Conservation (phyloP, 2,113 vertebrate species). For the Opisthocomus hoazin region DNA sequence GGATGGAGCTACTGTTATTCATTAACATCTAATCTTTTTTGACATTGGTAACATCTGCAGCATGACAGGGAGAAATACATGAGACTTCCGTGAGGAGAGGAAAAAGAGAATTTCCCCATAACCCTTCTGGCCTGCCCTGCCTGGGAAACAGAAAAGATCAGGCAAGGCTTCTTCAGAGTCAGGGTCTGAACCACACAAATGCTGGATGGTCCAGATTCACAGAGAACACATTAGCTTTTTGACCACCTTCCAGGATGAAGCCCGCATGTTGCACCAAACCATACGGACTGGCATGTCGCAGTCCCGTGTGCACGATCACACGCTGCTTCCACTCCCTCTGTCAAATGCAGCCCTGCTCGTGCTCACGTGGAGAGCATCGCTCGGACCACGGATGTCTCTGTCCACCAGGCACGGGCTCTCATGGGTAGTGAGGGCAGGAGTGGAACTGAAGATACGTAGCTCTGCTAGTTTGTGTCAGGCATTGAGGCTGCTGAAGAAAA, state of each 20-base stretch:
- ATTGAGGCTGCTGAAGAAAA: neutral
- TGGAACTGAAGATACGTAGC: neutral
- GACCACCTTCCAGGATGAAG: neutral
- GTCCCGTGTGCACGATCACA: no score
- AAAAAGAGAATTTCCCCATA: neutral
- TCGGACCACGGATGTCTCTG: rapidly evolving
- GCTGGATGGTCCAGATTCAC: neutral
- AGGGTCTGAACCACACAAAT: neutral
- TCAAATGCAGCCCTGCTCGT: neutral
- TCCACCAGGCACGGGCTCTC: neutral
- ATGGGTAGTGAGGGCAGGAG: neutral
- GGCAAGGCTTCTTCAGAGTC: neutral
- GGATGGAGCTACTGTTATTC: neutral
- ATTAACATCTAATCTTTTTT: neutral
- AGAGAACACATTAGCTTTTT: neutral
- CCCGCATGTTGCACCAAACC: neutral
- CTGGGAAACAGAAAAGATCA: neutral
- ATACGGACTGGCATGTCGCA: rapidly evolving
- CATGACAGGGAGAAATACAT: neutral
- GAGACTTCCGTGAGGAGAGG: neutral
- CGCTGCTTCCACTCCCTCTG: neutral
- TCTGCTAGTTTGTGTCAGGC: neutral
- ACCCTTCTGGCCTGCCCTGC: neutral
- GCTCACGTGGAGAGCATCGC: neutral
- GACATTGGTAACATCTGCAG: neutral